These are phyloP conservation scores for Campylomormyrus numenius DNA, from an alignment of 2,113 vertebrate genomes.

Conservation along the genomic window DNA sequence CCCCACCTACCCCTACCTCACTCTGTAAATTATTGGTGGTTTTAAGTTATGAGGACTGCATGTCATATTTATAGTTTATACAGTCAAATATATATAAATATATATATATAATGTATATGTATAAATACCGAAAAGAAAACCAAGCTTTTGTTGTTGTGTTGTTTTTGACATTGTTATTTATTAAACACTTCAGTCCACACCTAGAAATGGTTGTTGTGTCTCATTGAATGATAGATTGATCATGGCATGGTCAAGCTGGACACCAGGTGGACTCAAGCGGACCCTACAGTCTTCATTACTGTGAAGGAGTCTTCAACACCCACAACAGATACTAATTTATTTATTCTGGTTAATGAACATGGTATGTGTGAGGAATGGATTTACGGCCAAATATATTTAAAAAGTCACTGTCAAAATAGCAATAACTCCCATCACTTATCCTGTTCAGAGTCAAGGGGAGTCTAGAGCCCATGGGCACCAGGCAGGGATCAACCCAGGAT, in stretches of 20 bases:
- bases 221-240: not conserved
- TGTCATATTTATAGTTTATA: slow-evolving; percentile 99
- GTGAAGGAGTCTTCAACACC: not conserved
- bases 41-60: slow-evolving; percentile 98
- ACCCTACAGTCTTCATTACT: not conserved
- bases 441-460: too few species aligned
- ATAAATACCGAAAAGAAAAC: slow-evolving; percentile 57
- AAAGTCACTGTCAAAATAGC: not conserved
- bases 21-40: slow-evolving; percentile 82
- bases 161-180: slow-evolving; percentile 71
- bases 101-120: slow-evolving; percentile 55
- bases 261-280: not conserved
- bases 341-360: not conserved
- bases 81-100: slow-evolving; percentile 68
- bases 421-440: not conserved
- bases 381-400: not conserved
- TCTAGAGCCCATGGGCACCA: too few species aligned
- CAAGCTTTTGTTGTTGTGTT: slow-evolving; percentile 62
- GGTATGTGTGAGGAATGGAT: not conserved
- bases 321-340: not conserved
- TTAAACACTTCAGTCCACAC: slow-evolving; percentile 68
- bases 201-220: slow-evolving; percentile 20
- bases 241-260: too few species aligned
- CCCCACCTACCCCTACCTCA: slow-evolving; percentile 86
- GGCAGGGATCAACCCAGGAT: too few species aligned